A percentile compares a stretch with the other conserved stretches of the same genome.
These are phyloP conservation scores for Cheirogaleus major DNA, from an alignment of 2,797 vertebrate genomes.

Conservation along the genomic window DNA sequence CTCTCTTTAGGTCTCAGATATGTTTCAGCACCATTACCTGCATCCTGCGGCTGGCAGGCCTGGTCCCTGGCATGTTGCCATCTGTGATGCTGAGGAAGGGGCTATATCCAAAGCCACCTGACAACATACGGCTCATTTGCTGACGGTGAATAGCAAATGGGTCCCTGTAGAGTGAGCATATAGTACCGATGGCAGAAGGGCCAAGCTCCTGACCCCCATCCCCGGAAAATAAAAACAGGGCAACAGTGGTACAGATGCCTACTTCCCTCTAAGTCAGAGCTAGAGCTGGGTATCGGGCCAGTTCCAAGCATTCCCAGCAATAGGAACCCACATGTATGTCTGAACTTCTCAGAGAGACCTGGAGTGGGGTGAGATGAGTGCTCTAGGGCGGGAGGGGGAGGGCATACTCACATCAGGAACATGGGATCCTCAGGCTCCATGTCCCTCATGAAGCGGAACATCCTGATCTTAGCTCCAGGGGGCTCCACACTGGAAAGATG, in stretches of 20 bases:
- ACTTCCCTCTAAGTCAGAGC: not conserved
- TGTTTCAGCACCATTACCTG: slow-evolving; percentile 87
- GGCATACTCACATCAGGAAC: slow-evolving; percentile 85
- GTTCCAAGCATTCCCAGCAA: not conserved
- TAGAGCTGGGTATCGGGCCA: not conserved
- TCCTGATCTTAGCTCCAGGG: slow-evolving; percentile 74
- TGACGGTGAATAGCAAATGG: slow-evolving; percentile 96
- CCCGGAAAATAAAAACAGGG: not conserved
- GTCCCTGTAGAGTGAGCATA: slow-evolving; percentile 88
- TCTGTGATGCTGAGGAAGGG: slow-evolving; percentile 91
- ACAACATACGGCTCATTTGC: slow-evolving; percentile 96
- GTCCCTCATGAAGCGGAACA: slow-evolving; percentile 88
- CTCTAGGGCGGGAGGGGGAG: not conserved
- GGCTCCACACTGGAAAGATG: slow-evolving; percentile 49
- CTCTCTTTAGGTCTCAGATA: not conserved
- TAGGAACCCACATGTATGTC: not conserved
- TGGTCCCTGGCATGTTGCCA: slow-evolving; percentile 87
- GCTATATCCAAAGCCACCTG: slow-evolving; percentile 94
- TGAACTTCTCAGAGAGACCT: not conserved
- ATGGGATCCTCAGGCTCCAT: slow-evolving; percentile 86
- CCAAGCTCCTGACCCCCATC: not conserved
- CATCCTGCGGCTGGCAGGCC: slow-evolving; percentile 90
- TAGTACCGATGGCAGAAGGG: not conserved
- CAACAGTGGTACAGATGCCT: not conserved
- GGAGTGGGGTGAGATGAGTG: not conserved